phyloP scores from a whole-genome alignment of 1,140 invertebrate species.

The Pissodes strobi region DNA sequence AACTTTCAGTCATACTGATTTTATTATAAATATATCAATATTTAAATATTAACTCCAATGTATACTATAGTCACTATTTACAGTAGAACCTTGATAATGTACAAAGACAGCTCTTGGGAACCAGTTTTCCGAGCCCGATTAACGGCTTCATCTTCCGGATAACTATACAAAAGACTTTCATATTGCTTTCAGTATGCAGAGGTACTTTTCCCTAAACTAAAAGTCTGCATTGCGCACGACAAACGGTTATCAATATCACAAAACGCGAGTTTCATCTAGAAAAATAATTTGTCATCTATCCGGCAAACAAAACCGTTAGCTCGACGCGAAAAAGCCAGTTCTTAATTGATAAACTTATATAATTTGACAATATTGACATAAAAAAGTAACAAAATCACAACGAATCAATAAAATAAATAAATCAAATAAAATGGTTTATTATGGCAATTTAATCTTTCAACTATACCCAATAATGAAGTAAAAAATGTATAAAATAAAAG shows the following conservation, averaged over 20 bases:
- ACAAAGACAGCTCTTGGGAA: conserved; percentile 32
- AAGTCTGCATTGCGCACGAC: no score
- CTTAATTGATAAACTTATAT: conserved; percentile 37
- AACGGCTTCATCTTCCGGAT: neutral
- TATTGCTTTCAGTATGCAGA: conserved; percentile 1
- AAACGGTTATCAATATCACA: conserved; percentile 1
- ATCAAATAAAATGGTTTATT: conserved; percentile 18
- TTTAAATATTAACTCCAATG: conserved; percentile 47
- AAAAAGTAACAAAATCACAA: conserved; percentile 44
- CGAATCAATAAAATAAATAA: conserved; percentile 39
- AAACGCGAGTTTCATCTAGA: no score
- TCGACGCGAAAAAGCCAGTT: no score
- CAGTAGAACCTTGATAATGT: conserved; percentile 49
- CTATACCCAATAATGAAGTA: conserved; percentile 17
- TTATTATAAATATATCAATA: conserved; percentile 54
- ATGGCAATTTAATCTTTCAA: conserved; percentile 32
- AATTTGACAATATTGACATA: conserved; percentile 40
- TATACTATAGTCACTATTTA: conserved; percentile 45
- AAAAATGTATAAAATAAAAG: neutral
- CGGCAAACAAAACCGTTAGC: no score
- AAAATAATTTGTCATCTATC: no score
- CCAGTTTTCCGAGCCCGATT: neutral
- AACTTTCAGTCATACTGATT: conserved; percentile 54
- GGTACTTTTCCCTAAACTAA: neutral
- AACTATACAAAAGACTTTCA: neutral